A percentile compares a stretch with the other conserved stretches of the same genome.
Evolutionary conservation across 2,888 invertebrate species (phyloP).

Genomic region (Agonopterix subpropinquella): DNA sequence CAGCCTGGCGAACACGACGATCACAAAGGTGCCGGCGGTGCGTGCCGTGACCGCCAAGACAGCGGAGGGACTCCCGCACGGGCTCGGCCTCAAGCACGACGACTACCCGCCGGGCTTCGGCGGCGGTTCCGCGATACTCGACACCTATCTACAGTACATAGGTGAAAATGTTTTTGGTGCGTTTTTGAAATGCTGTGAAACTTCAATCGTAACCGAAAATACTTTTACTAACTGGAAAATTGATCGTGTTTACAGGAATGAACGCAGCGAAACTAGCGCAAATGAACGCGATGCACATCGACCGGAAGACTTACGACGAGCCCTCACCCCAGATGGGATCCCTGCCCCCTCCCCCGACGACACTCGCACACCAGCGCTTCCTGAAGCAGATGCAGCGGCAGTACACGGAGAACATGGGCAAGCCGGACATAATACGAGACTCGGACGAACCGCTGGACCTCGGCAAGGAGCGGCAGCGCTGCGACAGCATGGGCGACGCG

Average conservation of each 20-base stretch:
- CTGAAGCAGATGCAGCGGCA: constrained; percentile 79
- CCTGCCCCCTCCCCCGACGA: constrained; percentile 72
- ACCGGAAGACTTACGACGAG: constrained; percentile 72
- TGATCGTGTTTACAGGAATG: constrained; percentile 76
- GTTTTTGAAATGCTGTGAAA: constrained; percentile 14
- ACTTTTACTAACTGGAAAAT: background rate
- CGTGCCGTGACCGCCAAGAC: constrained; percentile 81
- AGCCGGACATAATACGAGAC: constrained; percentile 73
- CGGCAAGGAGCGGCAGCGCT: constrained; percentile 50
- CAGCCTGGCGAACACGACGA: constrained; percentile 78
- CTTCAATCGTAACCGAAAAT: too few species aligned
- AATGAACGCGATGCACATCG: constrained; percentile 78
- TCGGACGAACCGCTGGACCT: constrained; percentile 61
- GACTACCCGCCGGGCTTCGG: constrained; percentile 82
- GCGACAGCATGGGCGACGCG: background rate
- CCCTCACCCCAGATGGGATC: constrained; percentile 73
- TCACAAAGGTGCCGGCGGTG: constrained; percentile 75
- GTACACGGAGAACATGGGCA: constrained; percentile 73
- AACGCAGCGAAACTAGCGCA: constrained; percentile 88
- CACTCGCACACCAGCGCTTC: constrained; percentile 75
- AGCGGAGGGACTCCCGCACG: constrained; percentile 77
- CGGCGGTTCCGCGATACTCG: constrained; percentile 85
- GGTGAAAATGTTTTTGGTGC: constrained; percentile 86
- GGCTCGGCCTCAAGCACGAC: constrained; percentile 80
- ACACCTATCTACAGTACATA: constrained; percentile 92